These are phyloP conservation scores for Hipposideros armiger DNA, from an alignment of 2,113 vertebrate species.

Conservation along the genomic window DNA sequence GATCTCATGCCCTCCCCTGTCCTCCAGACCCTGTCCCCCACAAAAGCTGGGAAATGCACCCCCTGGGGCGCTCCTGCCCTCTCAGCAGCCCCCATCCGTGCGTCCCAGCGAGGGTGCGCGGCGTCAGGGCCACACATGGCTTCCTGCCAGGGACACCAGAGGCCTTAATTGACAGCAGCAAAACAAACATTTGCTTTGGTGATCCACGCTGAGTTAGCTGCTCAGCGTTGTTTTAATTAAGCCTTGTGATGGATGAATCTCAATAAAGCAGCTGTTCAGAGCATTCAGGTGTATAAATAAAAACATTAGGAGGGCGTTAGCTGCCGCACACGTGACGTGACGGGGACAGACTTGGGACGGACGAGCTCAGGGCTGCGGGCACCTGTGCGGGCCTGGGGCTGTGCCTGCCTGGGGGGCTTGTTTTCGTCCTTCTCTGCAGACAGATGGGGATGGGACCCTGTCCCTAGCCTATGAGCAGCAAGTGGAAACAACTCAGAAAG, in stretches of 20 bases:
- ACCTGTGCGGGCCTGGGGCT: not conserved
- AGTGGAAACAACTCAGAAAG: fast-evolving
- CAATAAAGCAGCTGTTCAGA: conserved; percentile 41
- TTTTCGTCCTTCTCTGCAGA: not conserved
- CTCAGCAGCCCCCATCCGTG: fast-evolving
- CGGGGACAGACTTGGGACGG: no score
- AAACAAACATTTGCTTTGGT: conserved; percentile 71
- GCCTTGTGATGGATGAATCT: conserved; percentile 30
- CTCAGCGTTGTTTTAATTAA: conserved; percentile 50
- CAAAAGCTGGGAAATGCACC: not conserved
- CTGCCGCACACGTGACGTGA: not conserved
- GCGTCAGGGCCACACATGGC: fast-evolving
- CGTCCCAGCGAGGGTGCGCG: fast-evolving
- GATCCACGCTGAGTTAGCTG: not conserved
- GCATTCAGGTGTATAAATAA: conserved; percentile 29
- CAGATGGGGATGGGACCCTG: fast-evolving
- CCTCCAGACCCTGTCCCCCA: not conserved
- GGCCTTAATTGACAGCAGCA: conserved; percentile 52
- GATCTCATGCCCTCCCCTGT: no score
- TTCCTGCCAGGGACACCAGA: not conserved
- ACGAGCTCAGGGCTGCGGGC: not conserved
- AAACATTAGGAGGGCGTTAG: not conserved
- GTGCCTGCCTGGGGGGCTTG: fast-evolving
- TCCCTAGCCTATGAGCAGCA: fast-evolving
- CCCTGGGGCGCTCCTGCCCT: fast-evolving